Conservation (phyloP, 2,888 invertebrate genomes). For the Drosophila nigritarsus region DNA sequence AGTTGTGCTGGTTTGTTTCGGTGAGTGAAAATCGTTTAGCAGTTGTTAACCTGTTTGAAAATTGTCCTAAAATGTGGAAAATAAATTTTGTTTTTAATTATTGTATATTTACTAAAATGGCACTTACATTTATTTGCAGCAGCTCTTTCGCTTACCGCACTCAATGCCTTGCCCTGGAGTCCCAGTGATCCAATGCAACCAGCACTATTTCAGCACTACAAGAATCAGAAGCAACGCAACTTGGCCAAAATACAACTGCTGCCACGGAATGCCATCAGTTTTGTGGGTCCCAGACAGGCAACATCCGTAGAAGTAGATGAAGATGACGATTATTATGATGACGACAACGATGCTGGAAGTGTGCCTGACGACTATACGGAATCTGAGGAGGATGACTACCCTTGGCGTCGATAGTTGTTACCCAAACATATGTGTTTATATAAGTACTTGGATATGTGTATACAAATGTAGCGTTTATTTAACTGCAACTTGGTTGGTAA, state of each 20-base stretch:
- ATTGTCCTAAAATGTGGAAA: neutral
- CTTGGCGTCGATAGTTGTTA: conserved; percentile 29
- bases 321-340: conserved; percentile 30
- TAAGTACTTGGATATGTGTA: conserved; percentile 10
- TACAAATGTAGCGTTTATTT: conserved; percentile 38
- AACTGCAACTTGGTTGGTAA: conserved; percentile 64
- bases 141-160: conserved; percentile 21
- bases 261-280: conserved; percentile 46
- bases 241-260: conserved; percentile 46
- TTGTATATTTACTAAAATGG: neutral
- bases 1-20: conserved; percentile 29
- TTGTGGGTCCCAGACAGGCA: conserved; percentile 56
- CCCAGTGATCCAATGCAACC: conserved; percentile 53
- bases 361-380: conserved; percentile 22
- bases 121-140: neutral
- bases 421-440: conserved; percentile 4
- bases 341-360: conserved; percentile 24
- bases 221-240: conserved; percentile 51
- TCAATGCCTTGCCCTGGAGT: conserved; percentile 49
- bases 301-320: conserved; percentile 29
- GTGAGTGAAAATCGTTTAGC: conserved; percentile 18
- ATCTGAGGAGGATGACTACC: conserved; percentile 43
- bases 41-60: neutral
- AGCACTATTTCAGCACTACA: conserved; percentile 25
- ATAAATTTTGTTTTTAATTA: neutral